Base-by-base conservation (phyloP, 1,140 invertebrate species). In the Tribolium madens region DNA sequence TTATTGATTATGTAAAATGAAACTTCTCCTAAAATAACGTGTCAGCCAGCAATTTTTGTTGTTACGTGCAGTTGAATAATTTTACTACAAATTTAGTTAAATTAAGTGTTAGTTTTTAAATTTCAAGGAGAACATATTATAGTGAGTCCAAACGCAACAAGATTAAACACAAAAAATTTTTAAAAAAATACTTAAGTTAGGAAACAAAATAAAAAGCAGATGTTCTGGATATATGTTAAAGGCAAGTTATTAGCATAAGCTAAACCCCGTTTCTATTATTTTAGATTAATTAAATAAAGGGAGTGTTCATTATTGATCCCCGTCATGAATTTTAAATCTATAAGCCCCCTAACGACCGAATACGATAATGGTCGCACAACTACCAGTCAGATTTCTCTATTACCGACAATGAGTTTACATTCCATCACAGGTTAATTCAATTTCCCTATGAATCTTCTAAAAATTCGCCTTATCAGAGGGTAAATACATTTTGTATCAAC, bases 371-470 rank as follows among this genome's bases (percentile, higher is more conserved):
- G 68, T 14, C 33, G 57, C 9, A 17, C 42, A n/a, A n/a, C 33
- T 3, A 52, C 46, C 14, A 70, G 75, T 36, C 77, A 78, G 74
- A 33, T 78, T 18, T 76, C 77, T 72, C 72, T 76, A 33, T 76
- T 78, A 76, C 77, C 77, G 48, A 73, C 53, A 47, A 83, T 83
- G 81, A 82, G 80, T 75, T 73, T 80, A 74, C 76, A 83, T 77
- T 83, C 81, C 13, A 81, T 82, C 50, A 76, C 81, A 79, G 82
- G 82, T 83, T 78, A 15, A 60, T 33, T 76, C 78, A 42, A 42
- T 2, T 42, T 3, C 36, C 36, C 36, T 26, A 21, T 42, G n/a
- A n/a, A n/a, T n/a, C n/a, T n/a, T n/a, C n/a, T n/a, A n/a, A n/a
- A n/a, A 42, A 42, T 69, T 57, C 53, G 21, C 21, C 2, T 26